Evolutionary conservation across 2,113 vertebrate species (phyloP).

Genomic region (Bostrychus sinensis): DNA sequence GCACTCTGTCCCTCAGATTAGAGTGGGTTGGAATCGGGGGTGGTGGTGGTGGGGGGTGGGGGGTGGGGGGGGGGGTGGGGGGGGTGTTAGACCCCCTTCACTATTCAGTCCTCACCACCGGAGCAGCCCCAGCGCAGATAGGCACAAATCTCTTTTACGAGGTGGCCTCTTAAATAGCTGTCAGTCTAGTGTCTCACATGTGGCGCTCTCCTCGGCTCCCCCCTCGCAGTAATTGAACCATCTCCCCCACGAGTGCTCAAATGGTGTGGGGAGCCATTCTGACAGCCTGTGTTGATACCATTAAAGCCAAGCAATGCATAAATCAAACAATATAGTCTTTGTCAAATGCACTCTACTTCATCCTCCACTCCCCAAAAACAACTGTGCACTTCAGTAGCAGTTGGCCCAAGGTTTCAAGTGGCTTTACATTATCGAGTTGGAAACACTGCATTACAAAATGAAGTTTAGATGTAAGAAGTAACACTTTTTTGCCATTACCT

Average conservation of each 20-base stretch:
- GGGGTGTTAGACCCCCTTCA: constrained; percentile 52
- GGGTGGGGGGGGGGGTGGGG: constrained; percentile 42
- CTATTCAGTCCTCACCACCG: constrained; percentile 34
- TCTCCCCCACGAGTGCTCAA: constrained; percentile 69
- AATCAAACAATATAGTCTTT: constrained; percentile 64
- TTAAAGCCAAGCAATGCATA: constrained; percentile 74
- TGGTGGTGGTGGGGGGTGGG: constrained; percentile 43
- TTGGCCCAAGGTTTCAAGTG: background rate
- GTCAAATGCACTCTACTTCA: constrained; percentile 23
- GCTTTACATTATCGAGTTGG: background rate
- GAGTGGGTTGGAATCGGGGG: constrained; percentile 41
- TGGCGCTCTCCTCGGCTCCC: constrained; percentile 59
- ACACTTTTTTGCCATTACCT: no score
- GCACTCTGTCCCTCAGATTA: constrained; percentile 72
- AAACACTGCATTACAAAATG: background rate
- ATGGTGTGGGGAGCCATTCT: constrained; percentile 69
- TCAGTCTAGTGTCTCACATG: constrained; percentile 77
- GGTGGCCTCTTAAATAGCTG: constrained; percentile 80
- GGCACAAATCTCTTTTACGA: constrained; percentile 85
- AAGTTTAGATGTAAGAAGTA: no score
- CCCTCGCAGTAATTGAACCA: constrained; percentile 76
- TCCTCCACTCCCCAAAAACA: constrained; percentile 25
- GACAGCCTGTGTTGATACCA: constrained; percentile 75
- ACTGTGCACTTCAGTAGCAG: constrained; percentile 27
- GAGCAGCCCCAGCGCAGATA: constrained; percentile 54